These are phyloP conservation scores for Sinelater perroti DNA, from an alignment of 2,888 invertebrate genomes.

Conservation along the genomic window DNA sequence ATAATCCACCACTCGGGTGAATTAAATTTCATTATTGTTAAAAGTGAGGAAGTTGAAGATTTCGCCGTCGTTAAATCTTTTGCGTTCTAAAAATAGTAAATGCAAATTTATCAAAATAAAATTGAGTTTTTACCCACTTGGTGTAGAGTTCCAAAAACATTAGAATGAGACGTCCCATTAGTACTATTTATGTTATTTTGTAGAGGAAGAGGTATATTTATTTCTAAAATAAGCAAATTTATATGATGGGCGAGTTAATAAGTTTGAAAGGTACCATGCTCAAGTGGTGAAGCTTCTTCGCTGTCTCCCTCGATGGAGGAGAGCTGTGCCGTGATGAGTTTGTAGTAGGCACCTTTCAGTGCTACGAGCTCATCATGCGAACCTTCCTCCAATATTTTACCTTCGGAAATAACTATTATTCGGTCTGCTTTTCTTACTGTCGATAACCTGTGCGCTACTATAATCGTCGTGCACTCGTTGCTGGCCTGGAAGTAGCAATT, in stretches of 20 bases:
- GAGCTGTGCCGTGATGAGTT: conserved; percentile 73
- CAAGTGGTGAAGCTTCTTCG: too few relatives aligned
- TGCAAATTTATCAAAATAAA: neutral
- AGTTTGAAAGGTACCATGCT: too few relatives aligned
- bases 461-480: conserved; percentile 79
- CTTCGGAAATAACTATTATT: conserved; percentile 76
- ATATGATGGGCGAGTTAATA: too few relatives aligned
- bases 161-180: neutral
- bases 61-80: neutral
- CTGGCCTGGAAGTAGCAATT: conserved; percentile 65
- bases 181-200: neutral
- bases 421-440: conserved; percentile 78
- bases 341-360: conserved; percentile 73
- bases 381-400: conserved; percentile 74
- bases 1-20: conserved; percentile 74
- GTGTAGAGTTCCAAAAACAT: too few relatives aligned
- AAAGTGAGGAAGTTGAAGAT: conserved; percentile 40
- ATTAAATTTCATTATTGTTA: conserved; percentile 65
- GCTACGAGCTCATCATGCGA: conserved; percentile 75
- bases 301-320: conserved; percentile 29
- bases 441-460: conserved; percentile 80
- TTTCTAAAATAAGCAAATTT: too few relatives aligned
- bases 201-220: neutral
- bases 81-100: neutral
- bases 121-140: too few relatives aligned